A percentile compares a stretch with the other conserved stretches of the same genome.
Conservation (phyloP, 2,888 invertebrate species). For the Mimumesa dahlbomi region DNA sequence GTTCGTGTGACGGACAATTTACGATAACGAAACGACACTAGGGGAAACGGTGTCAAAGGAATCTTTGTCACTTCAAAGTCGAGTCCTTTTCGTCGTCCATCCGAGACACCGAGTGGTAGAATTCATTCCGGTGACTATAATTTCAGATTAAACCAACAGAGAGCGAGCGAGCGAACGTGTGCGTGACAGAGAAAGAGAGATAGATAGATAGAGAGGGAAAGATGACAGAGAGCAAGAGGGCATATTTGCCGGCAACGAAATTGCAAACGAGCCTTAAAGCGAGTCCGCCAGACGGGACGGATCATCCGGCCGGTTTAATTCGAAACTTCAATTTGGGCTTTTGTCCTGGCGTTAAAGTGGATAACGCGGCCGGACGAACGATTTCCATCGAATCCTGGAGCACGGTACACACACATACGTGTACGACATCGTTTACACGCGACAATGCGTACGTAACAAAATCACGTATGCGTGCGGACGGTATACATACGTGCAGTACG, state of each 20-base stretch:
- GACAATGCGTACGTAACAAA: no score
- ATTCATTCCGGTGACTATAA: conserved; percentile 34
- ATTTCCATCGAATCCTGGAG: conserved; percentile 50
- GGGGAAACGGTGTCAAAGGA: no score
- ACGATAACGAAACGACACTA: no score
- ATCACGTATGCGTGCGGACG: no score
- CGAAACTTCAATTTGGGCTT: conserved; percentile 74
- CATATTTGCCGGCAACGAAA: conserved; percentile 55
- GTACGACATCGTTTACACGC: no score
- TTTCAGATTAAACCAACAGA: conserved; percentile 33
- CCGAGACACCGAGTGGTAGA: conserved; percentile 7
- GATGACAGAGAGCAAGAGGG: conserved; percentile 3
- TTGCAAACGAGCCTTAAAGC: conserved; percentile 59
- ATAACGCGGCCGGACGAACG: conserved; percentile 53
- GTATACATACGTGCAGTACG: no score
- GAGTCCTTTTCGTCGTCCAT: neutral
- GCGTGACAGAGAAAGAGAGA: no score
- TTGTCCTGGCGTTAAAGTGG: conserved; percentile 63
- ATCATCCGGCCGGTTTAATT: conserved; percentile 73
- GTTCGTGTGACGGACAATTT: no score
- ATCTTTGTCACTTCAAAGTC: no score
- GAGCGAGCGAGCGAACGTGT: no score
- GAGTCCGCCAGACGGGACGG: conserved; percentile 56
- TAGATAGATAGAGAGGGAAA: no score
- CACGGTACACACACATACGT: no score